These are phyloP conservation scores for Holacanthella duospinosa DNA, from an alignment of 2,888 invertebrate species.

Conservation along the genomic window DNA sequence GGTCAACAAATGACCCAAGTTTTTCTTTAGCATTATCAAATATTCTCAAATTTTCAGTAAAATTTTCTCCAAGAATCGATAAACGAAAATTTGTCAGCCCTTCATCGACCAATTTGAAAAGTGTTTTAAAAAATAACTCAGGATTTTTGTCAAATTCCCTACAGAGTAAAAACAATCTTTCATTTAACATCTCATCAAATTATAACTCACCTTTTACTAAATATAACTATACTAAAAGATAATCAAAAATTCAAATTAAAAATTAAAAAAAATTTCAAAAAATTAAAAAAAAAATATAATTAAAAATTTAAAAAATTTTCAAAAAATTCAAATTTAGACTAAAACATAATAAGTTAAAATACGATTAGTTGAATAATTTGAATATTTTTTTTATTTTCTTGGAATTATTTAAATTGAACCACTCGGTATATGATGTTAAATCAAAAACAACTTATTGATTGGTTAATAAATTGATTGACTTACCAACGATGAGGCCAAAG, in stretches of 20 bases:
- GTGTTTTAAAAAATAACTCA: slow-evolving; percentile 50
- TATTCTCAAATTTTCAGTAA: slow-evolving; percentile 50
- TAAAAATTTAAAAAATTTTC: too few relatives aligned
- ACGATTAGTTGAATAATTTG: too few relatives aligned
- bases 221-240: neutral
- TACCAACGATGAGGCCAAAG: slow-evolving; percentile 66
- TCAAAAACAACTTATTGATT: too few relatives aligned
- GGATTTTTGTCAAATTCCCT: slow-evolving; percentile 68
- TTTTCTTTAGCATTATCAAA: slow-evolving; percentile 49
- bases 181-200: neutral
- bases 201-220: slow-evolving; percentile 6
- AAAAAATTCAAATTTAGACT: too few relatives aligned
- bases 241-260: too few relatives aligned
- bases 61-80: slow-evolving; percentile 54
- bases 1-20: slow-evolving; percentile 45
- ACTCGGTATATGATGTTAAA: too few relatives aligned
- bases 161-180: slow-evolving; percentile 23
- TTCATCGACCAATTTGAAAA: slow-evolving; percentile 46
- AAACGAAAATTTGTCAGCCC: slow-evolving; percentile 48
- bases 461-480: too few relatives aligned
- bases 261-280: too few relatives aligned
- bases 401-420: too few relatives aligned
- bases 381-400: too few relatives aligned
- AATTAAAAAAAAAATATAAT: too few relatives aligned
- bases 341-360: too few relatives aligned